Evolutionary conservation across 2,113 vertebrate genomes (phyloP).

Genomic region (Scopus umbretta): DNA sequence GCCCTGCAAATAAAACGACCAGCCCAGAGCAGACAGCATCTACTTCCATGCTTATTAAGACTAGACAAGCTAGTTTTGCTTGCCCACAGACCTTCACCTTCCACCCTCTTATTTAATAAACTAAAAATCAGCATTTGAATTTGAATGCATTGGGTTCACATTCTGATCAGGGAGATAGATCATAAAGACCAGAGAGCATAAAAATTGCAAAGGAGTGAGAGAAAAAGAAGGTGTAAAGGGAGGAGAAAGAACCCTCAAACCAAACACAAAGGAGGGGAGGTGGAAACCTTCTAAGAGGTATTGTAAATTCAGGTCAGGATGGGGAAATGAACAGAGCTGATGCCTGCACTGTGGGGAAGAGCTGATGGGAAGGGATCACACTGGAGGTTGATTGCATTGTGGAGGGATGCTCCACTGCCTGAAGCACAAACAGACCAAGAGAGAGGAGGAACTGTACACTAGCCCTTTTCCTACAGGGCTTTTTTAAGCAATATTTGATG

Average conservation of each 20-base stretch:
- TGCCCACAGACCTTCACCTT: background rate
- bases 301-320: background rate
- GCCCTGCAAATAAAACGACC: background rate
- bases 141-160: background rate
- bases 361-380: background rate
- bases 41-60: background rate
- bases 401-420: background rate
- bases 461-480: background rate
- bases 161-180: background rate
- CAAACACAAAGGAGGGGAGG: background rate
- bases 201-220: background rate
- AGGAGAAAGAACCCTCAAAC: background rate
- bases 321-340: background rate
- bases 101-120: background rate
- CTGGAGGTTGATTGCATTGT: background rate
- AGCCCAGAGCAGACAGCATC: background rate
- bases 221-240: background rate
- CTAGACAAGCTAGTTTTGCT: constrained; percentile 17
- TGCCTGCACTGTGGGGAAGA: background rate
- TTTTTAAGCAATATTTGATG: background rate
- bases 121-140: background rate
- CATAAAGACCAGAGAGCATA: background rate
- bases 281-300: background rate
- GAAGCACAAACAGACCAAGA: background rate
- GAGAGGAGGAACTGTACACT: background rate